Percentiles rank a stretch among this genome's conserved stretches.
phyloP scores from a whole-genome alignment of 2,113 vertebrate genomes.

The Neolamprologus kungweensis region DNA sequence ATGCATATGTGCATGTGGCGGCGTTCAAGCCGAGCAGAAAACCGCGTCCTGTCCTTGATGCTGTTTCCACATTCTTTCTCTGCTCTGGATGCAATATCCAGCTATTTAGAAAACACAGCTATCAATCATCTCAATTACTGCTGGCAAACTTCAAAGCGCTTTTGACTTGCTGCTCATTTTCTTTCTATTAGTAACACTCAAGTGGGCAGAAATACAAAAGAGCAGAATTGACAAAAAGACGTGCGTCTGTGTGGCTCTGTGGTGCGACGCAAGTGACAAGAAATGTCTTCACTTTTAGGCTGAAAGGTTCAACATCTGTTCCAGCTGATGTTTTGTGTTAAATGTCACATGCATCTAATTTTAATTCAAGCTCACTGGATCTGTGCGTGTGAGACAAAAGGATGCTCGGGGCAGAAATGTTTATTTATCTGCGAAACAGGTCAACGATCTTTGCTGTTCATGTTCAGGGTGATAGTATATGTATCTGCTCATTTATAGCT shows the following conservation, averaged over 20 bases:
- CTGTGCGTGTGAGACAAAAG: background rate
- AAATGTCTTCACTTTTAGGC: constrained; percentile 1
- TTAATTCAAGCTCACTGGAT: background rate
- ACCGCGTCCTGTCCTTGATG: background rate
- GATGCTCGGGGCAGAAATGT: background rate
- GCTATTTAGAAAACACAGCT: constrained; percentile 32
- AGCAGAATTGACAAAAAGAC: constrained; percentile 1
- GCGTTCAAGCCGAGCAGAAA: background rate
- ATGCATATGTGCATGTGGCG: background rate
- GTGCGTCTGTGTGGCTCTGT: background rate
- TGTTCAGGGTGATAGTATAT: background rate
- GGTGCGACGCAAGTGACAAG: background rate
- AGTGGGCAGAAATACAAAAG: constrained; percentile 27
- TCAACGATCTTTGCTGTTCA: background rate
- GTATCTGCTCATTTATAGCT: background rate
- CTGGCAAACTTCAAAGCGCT: constrained; percentile 37
- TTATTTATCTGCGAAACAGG: background rate
- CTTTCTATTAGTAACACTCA: constrained; percentile 50
- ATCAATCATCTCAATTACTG: constrained; percentile 62
- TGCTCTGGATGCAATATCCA: background rate
- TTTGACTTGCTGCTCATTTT: constrained; percentile 41
- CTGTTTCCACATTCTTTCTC: constrained; percentile 15
- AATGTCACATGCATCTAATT: background rate
- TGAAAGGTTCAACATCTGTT: constrained; percentile 2
- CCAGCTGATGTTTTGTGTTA: background rate